A percentile compares a stretch with the other conserved stretches of the same genome.
Conservation (phyloP, 2,888 invertebrate species). For the Aelia acuminata region DNA sequence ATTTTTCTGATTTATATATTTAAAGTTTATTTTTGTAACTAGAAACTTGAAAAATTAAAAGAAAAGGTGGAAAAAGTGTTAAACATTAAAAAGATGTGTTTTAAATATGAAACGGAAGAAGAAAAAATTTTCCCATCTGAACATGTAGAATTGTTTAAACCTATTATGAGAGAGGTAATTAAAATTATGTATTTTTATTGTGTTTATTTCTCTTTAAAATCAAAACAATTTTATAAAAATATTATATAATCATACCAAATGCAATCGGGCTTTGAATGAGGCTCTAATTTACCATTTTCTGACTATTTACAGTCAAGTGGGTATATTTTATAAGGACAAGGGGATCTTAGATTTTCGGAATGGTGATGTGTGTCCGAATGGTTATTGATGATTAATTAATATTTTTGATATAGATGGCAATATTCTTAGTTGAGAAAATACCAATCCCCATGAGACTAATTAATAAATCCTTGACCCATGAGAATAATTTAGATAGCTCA, state of each 20-base stretch:
- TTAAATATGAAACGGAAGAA: constrained; percentile 39
- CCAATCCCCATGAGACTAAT: too few relatives aligned
- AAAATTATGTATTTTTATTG: not conserved
- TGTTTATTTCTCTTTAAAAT: not conserved
- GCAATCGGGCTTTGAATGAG: not conserved
- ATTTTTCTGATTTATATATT: not conserved
- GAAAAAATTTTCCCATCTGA: constrained; percentile 17
- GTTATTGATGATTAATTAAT: too few relatives aligned
- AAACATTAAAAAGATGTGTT: not conserved
- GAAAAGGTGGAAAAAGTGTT: constrained; percentile 43
- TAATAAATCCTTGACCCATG: too few relatives aligned
- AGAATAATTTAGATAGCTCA: too few relatives aligned
- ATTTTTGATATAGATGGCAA: too few relatives aligned
- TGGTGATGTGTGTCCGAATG: too few relatives aligned
- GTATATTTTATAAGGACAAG: too few relatives aligned
- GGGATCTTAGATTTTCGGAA: too few relatives aligned
- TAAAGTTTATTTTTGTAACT: not conserved
- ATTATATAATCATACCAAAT: not conserved
- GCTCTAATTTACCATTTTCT: too few relatives aligned
- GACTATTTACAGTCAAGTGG: too few relatives aligned
- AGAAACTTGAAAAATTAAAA: constrained; percentile 50
- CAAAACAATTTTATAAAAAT: not conserved
- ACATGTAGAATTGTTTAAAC: constrained; percentile 7
- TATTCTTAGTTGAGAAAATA: too few relatives aligned
- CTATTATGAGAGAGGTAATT: not conserved